Evolutionary conservation across 2,888 invertebrate genomes (phyloP).

Genomic region (Calephelis perditalis): DNA sequence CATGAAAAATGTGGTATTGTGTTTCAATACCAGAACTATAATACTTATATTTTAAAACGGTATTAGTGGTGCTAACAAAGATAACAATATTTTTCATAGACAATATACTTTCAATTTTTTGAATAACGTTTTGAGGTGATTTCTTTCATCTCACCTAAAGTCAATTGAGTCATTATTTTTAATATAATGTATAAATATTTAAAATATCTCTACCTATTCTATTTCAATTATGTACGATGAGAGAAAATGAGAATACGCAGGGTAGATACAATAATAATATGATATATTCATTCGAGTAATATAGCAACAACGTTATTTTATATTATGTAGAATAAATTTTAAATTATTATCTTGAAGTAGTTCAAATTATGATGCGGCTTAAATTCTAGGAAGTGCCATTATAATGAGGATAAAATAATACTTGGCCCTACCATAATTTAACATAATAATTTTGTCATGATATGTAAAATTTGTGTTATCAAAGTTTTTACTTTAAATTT

Average conservation of each 20-base stretch:
- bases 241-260: slow-evolving; percentile 55
- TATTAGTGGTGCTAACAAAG: slow-evolving; percentile 68
- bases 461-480: too few species aligned
- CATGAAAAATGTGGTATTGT: slow-evolving; percentile 1
- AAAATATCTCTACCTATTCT: slow-evolving; percentile 35
- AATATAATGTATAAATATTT: slow-evolving; percentile 29
- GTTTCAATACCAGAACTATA: neutral
- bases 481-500: too few species aligned
- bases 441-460: too few species aligned
- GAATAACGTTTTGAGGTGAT: slow-evolving; percentile 60
- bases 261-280: slow-evolving; percentile 62
- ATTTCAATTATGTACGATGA: slow-evolving; percentile 38
- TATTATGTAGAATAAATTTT: too few species aligned
- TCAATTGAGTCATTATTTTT: slow-evolving; percentile 57
- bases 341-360: too few species aligned
- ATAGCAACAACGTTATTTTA: neutral
- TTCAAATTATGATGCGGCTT: too few species aligned
- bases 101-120: slow-evolving; percentile 67
- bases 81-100: slow-evolving; percentile 67
- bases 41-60: slow-evolving; percentile 20
- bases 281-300: slow-evolving; percentile 19
- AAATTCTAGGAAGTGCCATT: too few species aligned
- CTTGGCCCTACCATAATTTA: too few species aligned
- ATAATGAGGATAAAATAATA: too few species aligned
- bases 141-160: slow-evolving; percentile 49